These are phyloP conservation scores for Drosophila setifemur DNA, from an alignment of 1,140 invertebrate species.

Conservation along the genomic window DNA sequence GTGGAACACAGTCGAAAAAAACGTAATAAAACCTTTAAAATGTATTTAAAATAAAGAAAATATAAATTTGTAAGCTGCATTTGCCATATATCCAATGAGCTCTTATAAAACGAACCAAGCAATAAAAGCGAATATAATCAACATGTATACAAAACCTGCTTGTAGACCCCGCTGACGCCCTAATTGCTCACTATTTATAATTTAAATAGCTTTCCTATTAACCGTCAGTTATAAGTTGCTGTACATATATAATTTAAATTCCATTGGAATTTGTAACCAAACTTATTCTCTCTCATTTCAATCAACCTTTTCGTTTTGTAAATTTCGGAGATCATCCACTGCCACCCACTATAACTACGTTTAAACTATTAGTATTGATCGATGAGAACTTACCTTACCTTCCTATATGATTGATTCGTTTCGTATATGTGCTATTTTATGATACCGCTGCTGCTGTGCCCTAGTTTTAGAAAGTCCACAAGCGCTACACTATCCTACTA, in stretches of 20 bases:
- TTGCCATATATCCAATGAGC: conserved; percentile 17
- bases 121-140: too few species aligned
- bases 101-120: too few species aligned
- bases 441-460: conserved; percentile 57
- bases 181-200: conserved; percentile 16
- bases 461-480: conserved; percentile 81
- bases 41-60: conserved; percentile 3
- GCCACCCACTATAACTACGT: neutral
- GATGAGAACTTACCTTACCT: conserved; percentile 45
- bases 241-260: conserved; percentile 29
- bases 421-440: conserved; percentile 63
- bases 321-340: conserved; percentile 6
- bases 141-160: conserved; percentile 19
- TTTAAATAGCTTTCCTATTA: conserved; percentile 8
- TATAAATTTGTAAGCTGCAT: conserved; percentile 29
- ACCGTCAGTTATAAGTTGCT: conserved; percentile 23
- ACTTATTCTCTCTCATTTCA: conserved; percentile 3
- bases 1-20: conserved; percentile 20
- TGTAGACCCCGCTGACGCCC: conserved; percentile 14
- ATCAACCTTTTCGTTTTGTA: conserved; percentile 27
- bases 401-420: conserved; percentile 49
- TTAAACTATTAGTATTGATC: conserved; percentile 21
- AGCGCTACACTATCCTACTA: conserved; percentile 79
- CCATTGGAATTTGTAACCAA: neutral
- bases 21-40: conserved; percentile 1